A percentile compares a stretch with the other conserved stretches of the same genome.
Evolutionary conservation across 1,140 invertebrate species (phyloP).

Genomic region (Apis dorsata): DNA sequence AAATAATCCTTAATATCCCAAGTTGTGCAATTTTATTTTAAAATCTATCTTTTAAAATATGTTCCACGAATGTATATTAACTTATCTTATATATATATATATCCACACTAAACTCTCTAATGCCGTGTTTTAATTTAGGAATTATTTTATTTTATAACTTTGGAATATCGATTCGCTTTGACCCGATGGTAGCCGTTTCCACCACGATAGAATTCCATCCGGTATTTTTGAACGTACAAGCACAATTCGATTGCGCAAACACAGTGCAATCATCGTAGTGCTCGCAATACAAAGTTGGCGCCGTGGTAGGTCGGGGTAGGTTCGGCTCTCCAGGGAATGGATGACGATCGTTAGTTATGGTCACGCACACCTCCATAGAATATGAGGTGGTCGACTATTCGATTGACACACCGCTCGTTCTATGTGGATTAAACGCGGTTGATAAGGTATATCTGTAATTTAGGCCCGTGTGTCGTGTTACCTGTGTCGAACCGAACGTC

Average conservation of each 20-base stretch:
- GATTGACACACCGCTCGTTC: conserved; percentile 4
- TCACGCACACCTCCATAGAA: conserved; percentile 23
- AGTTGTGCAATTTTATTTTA: too few relatives aligned
- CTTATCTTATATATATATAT: too few relatives aligned
- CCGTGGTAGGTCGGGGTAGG: not conserved
- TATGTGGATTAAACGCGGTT: not conserved
- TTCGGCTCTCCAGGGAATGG: conserved; percentile 4
- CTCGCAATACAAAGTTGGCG: conserved; percentile 13
- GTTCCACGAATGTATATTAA: too few relatives aligned
- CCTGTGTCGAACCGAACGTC: not conserved
- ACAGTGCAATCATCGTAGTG: conserved; percentile 4
- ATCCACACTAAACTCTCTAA: too few relatives aligned
- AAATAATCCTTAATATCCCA: too few relatives aligned
- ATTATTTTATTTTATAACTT: too few relatives aligned
- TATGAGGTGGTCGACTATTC: conserved; percentile 15
- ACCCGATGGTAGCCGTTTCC: too few relatives aligned
- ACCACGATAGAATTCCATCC: not conserved
- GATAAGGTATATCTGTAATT: conserved; percentile 5
- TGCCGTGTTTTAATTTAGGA: too few relatives aligned
- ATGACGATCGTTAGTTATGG: conserved; percentile 26
- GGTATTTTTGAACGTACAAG: not conserved
- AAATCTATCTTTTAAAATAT: too few relatives aligned
- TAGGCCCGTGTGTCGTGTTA: not conserved
- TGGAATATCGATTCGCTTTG: too few relatives aligned
- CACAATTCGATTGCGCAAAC: conserved; percentile 17